A percentile compares a stretch with the other conserved stretches of the same genome.
Conservation (phyloP, 1,140 invertebrate genomes). For the Zaprionus camerounensis region DNA sequence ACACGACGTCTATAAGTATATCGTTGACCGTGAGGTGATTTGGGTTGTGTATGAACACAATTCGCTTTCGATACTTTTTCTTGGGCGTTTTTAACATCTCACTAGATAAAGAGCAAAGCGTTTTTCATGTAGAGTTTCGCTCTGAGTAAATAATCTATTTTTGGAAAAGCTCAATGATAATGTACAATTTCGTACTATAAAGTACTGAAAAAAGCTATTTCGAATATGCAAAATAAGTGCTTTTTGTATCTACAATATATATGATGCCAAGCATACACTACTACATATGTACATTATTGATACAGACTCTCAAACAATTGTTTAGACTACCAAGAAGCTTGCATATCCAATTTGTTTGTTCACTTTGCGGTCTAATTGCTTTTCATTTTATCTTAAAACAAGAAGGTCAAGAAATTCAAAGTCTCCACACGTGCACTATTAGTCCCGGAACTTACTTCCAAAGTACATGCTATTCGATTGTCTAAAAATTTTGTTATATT, state of each 20-base stretch:
- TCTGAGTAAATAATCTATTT: slow-evolving; percentile 77
- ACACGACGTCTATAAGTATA: slow-evolving; percentile 51
- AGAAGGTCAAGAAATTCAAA: neutral
- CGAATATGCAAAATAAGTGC: slow-evolving; percentile 29
- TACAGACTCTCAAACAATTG: slow-evolving; percentile 46
- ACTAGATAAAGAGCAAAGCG: slow-evolving; percentile 49
- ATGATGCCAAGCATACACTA: slow-evolving; percentile 10
- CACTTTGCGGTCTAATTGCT: slow-evolving; percentile 45
- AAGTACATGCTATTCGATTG: neutral
- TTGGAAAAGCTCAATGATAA: slow-evolving; percentile 79
- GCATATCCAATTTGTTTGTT: neutral
- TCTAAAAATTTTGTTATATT: neutral
- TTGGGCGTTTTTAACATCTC: slow-evolving; percentile 24
- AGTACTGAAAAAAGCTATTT: slow-evolving; percentile 59
- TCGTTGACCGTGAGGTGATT: slow-evolving; percentile 75
- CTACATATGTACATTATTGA: slow-evolving; percentile 36
- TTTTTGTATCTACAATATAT: slow-evolving; percentile 39
- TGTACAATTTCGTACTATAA: slow-evolving; percentile 54
- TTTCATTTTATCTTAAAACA: slow-evolving; percentile 28
- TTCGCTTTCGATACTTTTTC: slow-evolving; percentile 44
- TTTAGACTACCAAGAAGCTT: slow-evolving; percentile 11
- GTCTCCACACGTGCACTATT: neutral
- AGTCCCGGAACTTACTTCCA: neutral
- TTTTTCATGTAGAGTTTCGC: slow-evolving; percentile 41
- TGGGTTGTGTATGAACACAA: slow-evolving; percentile 62